These are phyloP conservation scores for Caloenas nicobarica DNA, from an alignment of 2,113 vertebrate species.

Conservation along the genomic window DNA sequence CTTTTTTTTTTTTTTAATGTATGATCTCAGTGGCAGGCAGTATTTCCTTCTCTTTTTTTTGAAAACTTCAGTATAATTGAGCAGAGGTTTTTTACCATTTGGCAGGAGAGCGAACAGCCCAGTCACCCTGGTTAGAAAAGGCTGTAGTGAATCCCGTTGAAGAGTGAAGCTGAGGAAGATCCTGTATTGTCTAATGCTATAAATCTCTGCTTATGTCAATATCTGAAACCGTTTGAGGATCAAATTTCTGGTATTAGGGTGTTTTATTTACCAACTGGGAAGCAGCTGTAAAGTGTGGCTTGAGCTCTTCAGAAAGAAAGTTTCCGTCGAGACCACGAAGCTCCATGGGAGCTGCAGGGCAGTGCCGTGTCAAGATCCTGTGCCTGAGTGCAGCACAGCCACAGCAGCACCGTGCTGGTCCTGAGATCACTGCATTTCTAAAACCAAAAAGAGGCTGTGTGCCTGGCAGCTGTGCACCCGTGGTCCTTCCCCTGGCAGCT, in stretches of 20 bases:
- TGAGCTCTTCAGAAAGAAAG: not conserved
- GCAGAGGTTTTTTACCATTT: not conserved
- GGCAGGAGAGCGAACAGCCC: not conserved
- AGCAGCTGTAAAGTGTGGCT: not conserved
- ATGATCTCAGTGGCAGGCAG: not conserved
- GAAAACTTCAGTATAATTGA: not conserved
- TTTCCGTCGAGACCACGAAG: not conserved
- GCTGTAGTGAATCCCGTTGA: not conserved
- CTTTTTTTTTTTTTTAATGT: not conserved
- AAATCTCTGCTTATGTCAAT: not conserved
- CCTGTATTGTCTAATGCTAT: not conserved
- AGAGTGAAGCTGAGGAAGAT: not conserved
- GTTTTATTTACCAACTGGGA: not conserved
- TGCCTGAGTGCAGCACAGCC: not conserved
- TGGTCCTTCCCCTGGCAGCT: not conserved
- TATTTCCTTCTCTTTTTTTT: not conserved
- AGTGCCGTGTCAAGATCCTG: not conserved
- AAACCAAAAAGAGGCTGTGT: not conserved
- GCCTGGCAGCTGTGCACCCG: fast-evolving
- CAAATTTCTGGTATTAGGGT: not conserved
- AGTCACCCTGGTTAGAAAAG: not conserved
- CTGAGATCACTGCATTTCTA: not conserved
- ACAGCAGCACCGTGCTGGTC: not conserved
- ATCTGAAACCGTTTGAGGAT: not conserved
- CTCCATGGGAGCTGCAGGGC: not conserved